Evolutionary conservation across 1,140 invertebrate species (phyloP), one percentile per base, ranked within the genome.

Genomic region (Vollenhovia emeryi): DNA sequence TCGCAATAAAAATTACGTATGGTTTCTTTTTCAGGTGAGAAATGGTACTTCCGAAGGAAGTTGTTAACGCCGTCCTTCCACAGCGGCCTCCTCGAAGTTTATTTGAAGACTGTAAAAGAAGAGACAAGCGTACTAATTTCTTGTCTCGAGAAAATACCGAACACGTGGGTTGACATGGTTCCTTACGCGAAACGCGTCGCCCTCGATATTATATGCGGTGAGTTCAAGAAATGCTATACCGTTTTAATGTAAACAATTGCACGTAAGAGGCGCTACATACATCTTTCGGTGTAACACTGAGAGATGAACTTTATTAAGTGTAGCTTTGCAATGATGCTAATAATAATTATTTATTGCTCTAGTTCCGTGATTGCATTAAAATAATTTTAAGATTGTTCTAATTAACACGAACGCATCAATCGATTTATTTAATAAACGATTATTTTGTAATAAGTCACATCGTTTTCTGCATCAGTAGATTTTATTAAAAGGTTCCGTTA

Each of bases 41-140:
- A 97, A 93, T 98, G 97, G 97, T 95, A 95, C 40, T 87, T 86
- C 0, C 93, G 96, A 55, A 94, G 97, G 15, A 97, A 97, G 92
- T 91, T 98, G 55, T 92, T 98, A 6, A 98, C 97, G 0, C 97
- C 97, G 4, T 96, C 97, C 0, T 98, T 98, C 89, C 97, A 98
- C 93, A 97, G 97, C 91, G 96, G 96, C 84, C 97, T 98, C 33
- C 91, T 98, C 7, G 96, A 97, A 73, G 95, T 96, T 74, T 98
- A 98, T 89, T 86, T 97, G 4, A 95, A 96, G 8, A 95, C 87
- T 69, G 93, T 86, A 40, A 94, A 78, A 86, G 96, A 91, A 92
- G 48, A 79, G 3, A 89, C 93, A 2, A 45, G 85, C n/a, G 91
- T 94, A 85, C 95, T 98, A 86, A 96, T 97, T 84, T 95, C 96